Percentiles rank a stretch among this genome's conserved stretches.
Conservation (phyloP, 2,888 invertebrate genomes). For the Hydroisotoma schaefferi region DNA sequence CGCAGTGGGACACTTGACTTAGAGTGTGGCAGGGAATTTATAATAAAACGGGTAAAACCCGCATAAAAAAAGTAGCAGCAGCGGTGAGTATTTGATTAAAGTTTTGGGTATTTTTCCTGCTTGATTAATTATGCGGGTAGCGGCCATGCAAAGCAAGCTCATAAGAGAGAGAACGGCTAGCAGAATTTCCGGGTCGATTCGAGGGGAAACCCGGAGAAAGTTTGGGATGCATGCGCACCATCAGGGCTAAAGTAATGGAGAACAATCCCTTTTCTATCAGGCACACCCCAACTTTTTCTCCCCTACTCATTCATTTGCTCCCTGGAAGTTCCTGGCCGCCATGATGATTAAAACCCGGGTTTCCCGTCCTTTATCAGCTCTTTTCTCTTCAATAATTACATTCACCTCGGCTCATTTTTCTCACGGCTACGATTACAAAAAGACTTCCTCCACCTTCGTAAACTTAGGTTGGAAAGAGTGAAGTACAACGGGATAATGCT, state of each 20-base stretch:
- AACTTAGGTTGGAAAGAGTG: too few species aligned
- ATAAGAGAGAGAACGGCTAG: conserved; percentile 28
- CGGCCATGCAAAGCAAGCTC: conserved; percentile 30
- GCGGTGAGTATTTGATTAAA: conserved; percentile 11
- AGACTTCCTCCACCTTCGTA: neutral
- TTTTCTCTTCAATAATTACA: conserved; percentile 3
- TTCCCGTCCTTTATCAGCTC: conserved; percentile 7
- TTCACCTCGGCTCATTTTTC: conserved; percentile 3
- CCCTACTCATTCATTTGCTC: conserved; percentile 46
- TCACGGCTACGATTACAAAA: too few species aligned
- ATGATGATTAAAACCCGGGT: conserved; percentile 45
- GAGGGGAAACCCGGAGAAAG: conserved; percentile 16
- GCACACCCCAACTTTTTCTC: conserved; percentile 42
- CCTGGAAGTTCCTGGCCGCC: conserved; percentile 36
- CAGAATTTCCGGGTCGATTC: conserved; percentile 45
- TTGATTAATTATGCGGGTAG: conserved; percentile 37
- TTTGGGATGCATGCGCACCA: conserved; percentile 28
- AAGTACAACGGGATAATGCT: too few species aligned
- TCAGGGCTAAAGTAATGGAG: conserved; percentile 21
- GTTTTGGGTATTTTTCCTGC: conserved; percentile 22
- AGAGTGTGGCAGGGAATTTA: conserved; percentile 6
- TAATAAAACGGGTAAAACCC: too few species aligned
- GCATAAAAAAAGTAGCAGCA: neutral
- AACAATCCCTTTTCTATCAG: conserved; percentile 44
- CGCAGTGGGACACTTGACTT: conserved; percentile 13